Conservation (phyloP, 2,888 invertebrate species). For the Clusia tigrina region DNA sequence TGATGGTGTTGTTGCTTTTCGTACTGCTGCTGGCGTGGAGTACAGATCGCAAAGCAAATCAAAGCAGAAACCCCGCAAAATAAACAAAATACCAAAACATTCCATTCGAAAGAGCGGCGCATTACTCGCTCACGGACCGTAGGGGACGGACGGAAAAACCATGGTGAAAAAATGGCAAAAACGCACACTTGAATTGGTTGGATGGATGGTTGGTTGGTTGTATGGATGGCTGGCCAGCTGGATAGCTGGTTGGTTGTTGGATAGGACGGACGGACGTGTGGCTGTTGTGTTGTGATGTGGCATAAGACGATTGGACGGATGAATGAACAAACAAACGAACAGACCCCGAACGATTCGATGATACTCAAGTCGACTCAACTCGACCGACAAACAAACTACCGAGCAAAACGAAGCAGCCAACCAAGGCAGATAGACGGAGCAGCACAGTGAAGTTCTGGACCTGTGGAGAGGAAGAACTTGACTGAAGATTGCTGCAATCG, state of each 20-base stretch:
- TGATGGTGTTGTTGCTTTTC: too few relatives aligned
- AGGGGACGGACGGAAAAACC: background rate
- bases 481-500: too few relatives aligned
- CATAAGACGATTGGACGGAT: background rate
- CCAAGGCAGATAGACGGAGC: too few relatives aligned
- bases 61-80: background rate
- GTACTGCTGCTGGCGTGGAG: too few relatives aligned
- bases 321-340: too few relatives aligned
- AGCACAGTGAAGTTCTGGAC: too few relatives aligned
- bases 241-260: background rate
- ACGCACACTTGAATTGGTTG: too few relatives aligned
- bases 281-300: background rate
- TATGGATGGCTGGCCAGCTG: background rate
- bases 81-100: background rate
- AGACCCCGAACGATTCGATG: too few relatives aligned
- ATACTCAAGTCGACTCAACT: too few relatives aligned
- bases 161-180: background rate
- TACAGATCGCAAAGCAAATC: background rate
- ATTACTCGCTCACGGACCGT: slow-evolving; percentile 3
- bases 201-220: background rate
- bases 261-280: background rate
- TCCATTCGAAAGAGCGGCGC: background rate
- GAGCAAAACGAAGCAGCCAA: slow-evolving; percentile 4
- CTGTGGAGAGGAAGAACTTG: too few relatives aligned
- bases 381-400: too few relatives aligned